A percentile compares a stretch with the other conserved stretches of the same genome.
These are phyloP conservation scores for Chorisops tibialis DNA, from an alignment of 2,888 invertebrate genomes.

Conservation along the genomic window DNA sequence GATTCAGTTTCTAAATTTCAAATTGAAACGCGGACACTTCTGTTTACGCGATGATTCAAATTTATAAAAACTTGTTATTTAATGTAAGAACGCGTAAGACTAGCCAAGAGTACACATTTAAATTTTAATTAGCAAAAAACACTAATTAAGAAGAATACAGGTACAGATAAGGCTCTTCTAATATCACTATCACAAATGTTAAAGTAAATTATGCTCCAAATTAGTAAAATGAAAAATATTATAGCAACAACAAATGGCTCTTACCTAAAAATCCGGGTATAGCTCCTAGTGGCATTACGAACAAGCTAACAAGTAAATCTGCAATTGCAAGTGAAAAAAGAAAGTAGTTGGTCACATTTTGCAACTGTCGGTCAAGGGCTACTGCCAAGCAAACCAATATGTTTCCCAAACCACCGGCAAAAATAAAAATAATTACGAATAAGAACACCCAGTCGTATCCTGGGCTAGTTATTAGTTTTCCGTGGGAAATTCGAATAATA, in stretches of 20 bases:
- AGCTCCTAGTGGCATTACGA: slow-evolving; percentile 95
- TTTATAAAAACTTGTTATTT: too few species aligned
- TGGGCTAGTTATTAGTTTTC: not conserved
- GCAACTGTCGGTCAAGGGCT: slow-evolving; percentile 80
- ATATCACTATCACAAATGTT: too few species aligned
- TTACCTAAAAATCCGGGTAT: slow-evolving; percentile 91
- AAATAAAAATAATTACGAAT: slow-evolving; percentile 79
- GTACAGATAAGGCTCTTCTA: too few species aligned
- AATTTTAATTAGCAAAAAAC: too few species aligned
- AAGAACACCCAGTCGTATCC: slow-evolving; percentile 77
- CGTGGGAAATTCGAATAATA: not conserved
- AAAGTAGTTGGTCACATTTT: slow-evolving; percentile 96
- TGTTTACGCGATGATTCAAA: too few species aligned
- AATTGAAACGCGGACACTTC: too few species aligned
- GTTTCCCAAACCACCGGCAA: slow-evolving; percentile 87
- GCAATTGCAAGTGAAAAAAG: slow-evolving; percentile 89
- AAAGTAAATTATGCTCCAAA: too few species aligned
- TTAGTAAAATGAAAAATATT: not conserved
- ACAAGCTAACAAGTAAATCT: slow-evolving; percentile 86
- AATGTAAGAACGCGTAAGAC: too few species aligned
- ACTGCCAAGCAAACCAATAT: slow-evolving; percentile 92
- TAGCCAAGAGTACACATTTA: too few species aligned
- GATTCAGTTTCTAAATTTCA: too few species aligned
- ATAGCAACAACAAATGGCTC: slow-evolving; percentile 43
- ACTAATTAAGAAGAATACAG: too few species aligned